Evolutionary conservation across 2,113 vertebrate species (phyloP), one percentile per base, ranked within the genome.

Genomic region (Abramis brama): DNA sequence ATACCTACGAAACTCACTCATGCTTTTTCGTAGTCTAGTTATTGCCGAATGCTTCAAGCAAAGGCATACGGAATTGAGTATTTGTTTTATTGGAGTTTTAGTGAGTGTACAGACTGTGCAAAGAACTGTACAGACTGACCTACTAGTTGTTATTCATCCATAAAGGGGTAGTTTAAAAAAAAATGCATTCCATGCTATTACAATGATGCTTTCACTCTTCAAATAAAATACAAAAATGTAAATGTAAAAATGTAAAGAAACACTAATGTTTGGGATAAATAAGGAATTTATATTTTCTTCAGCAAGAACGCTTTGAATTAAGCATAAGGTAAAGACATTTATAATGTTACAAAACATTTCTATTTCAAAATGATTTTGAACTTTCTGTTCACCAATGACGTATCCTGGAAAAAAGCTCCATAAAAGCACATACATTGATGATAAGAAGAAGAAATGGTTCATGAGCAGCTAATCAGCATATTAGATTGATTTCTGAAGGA

Each of bases 1-100:
- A 21, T 39, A 10, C 68, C 68, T 71, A 36, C 19, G 5, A 39
- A 74, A 47, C 1, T 1, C 0, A 6, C 39, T 25, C 23, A 3
- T 74, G 71, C 68, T 74, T 45, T 45, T 74, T 74, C 5, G 5
- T 47, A 47, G 71, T 74, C 36, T 74, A 47, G 39, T 74, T 74
- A 13, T n/a, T n/a, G 23, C 2, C 1, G 2, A 39, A 70, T 39
- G 71, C 39, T 68, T 30, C 12, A 25, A n/a, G 12, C 70, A 45
- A 73, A 45, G 13, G 11, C 21, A 74, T 43, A 45, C 5, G 11
- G n/a, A n/a, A n/a, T n/a, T n/a, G n/a, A n/a, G n/a, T 27, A 77
- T 33, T 21, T 17, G 17, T 33, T 79, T 79, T 39, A 79, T 13
- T 39, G 21, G 6, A 13, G 55, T 80, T 33, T 64, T 10, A 64